Evolutionary conservation across 2,888 invertebrate species (phyloP), one percentile per base, ranked within the genome.

Genomic region (Melanophora roralis): DNA sequence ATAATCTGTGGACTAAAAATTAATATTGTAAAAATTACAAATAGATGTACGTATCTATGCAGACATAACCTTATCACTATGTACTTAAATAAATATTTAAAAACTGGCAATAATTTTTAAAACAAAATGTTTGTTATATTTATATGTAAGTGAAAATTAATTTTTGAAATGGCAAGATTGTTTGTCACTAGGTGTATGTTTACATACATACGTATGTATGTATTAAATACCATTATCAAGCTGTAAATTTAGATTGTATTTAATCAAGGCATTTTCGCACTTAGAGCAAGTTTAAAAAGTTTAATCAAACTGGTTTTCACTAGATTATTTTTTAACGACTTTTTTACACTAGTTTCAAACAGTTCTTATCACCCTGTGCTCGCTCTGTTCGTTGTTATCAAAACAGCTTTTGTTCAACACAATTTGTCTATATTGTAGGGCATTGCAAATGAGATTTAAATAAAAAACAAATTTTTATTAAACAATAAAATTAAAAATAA

Each of bases 251-350:
- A 55, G 23, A 57, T 47, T 11, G 36, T 19, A 55, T 11, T 19
- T 11, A 21, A 36, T n/a, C 34, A 49, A 14, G 27, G 9, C 1
- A 47, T 53, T 16, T 9, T 27, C 4, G 16, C 53, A 51, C n/a
- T 38, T 45, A 40, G 36, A 19, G 11, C 38, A 19, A 47, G 14
- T 57, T 57, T 57, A n/a, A 64, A 57, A 68, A 64, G 68, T 57
- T 64, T 64, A n/a, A 69, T 11, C 14, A 73, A 68, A 73, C 78
- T 51, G 73, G 73, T 64, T 73, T 43, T 12, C 57, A 73, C 73
- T 64, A 4, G 78, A 64, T 73, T 9, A n/a, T 64, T 49, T 36
- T 45, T 64, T 78, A 65, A 43, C 47, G 55, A 73, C 49, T 67
- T 49, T 73, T 68, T 55, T 19, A 45, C 36, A 64, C 55, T 45